Conservation (phyloP, 2,888 invertebrate genomes). For the Petrolisthes cinctipes region DNA sequence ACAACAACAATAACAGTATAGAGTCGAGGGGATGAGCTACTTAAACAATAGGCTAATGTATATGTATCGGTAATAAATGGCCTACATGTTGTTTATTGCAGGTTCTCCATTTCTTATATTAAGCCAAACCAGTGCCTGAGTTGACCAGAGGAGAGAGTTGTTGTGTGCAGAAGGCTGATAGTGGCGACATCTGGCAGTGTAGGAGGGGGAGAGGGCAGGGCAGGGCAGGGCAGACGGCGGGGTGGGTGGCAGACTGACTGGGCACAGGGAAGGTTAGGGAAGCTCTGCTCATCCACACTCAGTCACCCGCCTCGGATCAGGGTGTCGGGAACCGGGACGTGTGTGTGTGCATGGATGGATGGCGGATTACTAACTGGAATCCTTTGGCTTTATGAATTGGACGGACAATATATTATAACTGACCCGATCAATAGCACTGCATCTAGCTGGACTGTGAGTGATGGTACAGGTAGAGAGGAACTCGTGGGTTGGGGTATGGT, state of each 20-base stretch:
- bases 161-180: not conserved
- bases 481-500: not conserved
- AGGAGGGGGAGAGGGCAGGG: not conserved
- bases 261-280: constrained; percentile 30
- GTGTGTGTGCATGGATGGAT: not conserved
- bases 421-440: too few species aligned
- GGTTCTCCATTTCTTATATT: too few species aligned
- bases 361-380: too few species aligned
- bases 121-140: constrained; percentile 2
- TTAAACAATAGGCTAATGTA: not conserved
- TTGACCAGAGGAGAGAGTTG: not conserved
- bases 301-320: constrained; percentile 11
- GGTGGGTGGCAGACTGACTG: constrained; percentile 25
- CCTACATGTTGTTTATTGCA: not conserved
- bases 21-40: too few species aligned
- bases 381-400: too few species aligned
- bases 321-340: constrained; percentile 3
- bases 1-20: too few species aligned
- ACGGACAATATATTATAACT: too few species aligned
- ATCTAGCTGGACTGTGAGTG: constrained; percentile 2
- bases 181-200: constrained; percentile 26
- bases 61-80: not conserved
- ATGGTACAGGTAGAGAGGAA: constrained; percentile 20
- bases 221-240: not conserved
- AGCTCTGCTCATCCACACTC: constrained; percentile 9